A percentile compares a stretch with the other conserved stretches of the same genome.
Evolutionary conservation across 1,140 invertebrate species (phyloP).

Genomic region (Ceratosolen solmsi): DNA sequence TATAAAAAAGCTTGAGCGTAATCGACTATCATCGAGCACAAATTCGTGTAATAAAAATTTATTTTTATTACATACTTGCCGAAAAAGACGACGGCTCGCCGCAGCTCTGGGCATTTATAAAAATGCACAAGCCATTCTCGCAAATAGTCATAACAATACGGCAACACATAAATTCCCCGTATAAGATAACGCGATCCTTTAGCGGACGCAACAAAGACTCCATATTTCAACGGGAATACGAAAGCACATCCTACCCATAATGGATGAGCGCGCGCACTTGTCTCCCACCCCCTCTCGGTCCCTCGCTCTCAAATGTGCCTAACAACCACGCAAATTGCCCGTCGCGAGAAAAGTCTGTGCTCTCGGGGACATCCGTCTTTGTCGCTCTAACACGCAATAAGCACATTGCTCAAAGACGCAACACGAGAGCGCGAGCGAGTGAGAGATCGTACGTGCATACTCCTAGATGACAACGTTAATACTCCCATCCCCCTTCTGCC

Average conservation of each 20-base stretch:
- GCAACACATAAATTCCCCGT: too few relatives aligned
- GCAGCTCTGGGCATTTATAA: too few relatives aligned
- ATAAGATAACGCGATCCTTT: not conserved
- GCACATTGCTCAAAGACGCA: not conserved
- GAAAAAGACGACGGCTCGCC: too few relatives aligned
- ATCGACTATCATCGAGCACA: too few relatives aligned
- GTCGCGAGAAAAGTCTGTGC: not conserved
- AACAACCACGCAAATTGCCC: not conserved
- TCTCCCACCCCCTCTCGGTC: not conserved
- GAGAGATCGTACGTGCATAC: slow-evolving; percentile 24
- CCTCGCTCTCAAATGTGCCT: not conserved
- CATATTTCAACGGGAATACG: not conserved
- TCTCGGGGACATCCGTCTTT: not conserved
- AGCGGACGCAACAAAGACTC: not conserved
- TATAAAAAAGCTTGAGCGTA: too few relatives aligned
- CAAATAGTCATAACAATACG: too few relatives aligned
- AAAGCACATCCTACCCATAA: not conserved
- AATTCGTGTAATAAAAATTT: too few relatives aligned
- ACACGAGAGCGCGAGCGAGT: not conserved
- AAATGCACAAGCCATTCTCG: too few relatives aligned
- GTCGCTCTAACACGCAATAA: not conserved
- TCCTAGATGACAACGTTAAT: slow-evolving; percentile 26
- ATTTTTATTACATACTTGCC: too few relatives aligned
- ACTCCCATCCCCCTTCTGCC: not conserved
- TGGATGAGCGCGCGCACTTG: not conserved